A percentile compares a stretch with the other conserved stretches of the same genome.
phyloP scores from a whole-genome alignment of 92 coral and sea anemone species.

The Diadumene lineata region DNA sequence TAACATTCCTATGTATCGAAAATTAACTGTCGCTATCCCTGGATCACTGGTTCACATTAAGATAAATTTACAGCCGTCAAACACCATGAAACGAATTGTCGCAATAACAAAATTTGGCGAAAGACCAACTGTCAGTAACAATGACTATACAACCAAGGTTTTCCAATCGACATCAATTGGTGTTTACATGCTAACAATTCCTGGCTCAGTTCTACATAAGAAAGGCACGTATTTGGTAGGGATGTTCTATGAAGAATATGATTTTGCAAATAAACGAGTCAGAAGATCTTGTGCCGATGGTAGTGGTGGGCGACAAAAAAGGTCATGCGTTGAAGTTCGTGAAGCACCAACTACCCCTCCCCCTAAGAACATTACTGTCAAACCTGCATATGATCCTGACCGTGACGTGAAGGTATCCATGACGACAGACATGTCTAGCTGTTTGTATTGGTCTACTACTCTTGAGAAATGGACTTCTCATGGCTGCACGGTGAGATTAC shows the following conservation, averaged over 20 bases:
- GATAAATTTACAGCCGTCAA: slow-evolving; percentile 6
- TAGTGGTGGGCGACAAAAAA: slow-evolving; percentile 56
- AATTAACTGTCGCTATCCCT: slow-evolving; percentile 26
- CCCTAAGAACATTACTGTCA: slow-evolving; percentile 52
- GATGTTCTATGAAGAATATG: slow-evolving; percentile 16
- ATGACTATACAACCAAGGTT: slow-evolving; percentile 40
- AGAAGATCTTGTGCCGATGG: slow-evolving; percentile 54
- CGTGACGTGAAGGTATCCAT: slow-evolving; percentile 60
- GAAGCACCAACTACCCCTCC: slow-evolving; percentile 79
- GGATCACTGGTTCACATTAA: slow-evolving; percentile 35
- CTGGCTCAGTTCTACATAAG: slow-evolving; percentile 29
- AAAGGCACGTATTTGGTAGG: slow-evolving; percentile 32
- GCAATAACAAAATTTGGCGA: slow-evolving; percentile 31
- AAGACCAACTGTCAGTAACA: slow-evolving; percentile 40
- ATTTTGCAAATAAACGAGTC: not conserved
- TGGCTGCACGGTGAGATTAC: slow-evolving; percentile 63
- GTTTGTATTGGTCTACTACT: slow-evolving; percentile 70
- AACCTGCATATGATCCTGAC: slow-evolving; percentile 54
- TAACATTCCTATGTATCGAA: slow-evolving; percentile 1
- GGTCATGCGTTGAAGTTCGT: slow-evolving; percentile 75
- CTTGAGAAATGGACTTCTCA: slow-evolving; percentile 68
- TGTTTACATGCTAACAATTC: slow-evolving; percentile 22
- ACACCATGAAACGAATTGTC: not conserved
- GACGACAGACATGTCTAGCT: slow-evolving; percentile 56
- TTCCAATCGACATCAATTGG: slow-evolving; percentile 22